Evolutionary conservation across 2,113 vertebrate species (phyloP), one percentile per base, ranked within the genome.

Genomic region (Takifugu flavidus): DNA sequence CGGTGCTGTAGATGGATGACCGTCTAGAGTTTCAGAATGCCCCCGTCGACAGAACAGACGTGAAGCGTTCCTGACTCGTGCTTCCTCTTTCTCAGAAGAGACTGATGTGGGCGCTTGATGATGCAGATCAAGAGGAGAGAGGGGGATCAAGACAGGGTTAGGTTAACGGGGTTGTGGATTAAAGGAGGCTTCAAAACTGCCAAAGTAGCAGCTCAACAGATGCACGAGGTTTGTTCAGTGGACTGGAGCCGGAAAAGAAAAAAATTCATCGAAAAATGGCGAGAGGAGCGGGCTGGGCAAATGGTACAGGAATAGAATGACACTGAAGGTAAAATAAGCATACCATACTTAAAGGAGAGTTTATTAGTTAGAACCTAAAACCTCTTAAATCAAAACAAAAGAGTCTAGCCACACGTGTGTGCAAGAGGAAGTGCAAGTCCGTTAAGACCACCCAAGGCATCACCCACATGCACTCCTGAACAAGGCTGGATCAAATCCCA

Each of bases 301-400:
- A 12, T 42, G 42, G 59, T 61, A 67, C 77, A 72, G 74, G 88
- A 87, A 91, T 88, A 90, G 86, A 87, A 82, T 59, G 80, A 78
- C 80, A 84, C 85, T 88, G 84, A 86, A 84, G 77, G 86, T 90
- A 86, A 90, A 91, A 92, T 91, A 91, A 91, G 85, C 89, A 89
- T 49, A 78, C 75, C 67, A 25, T 86, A 91, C 90, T 87, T 89
- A 88, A 90, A 90, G 87, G 76, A 76, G 72, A 88, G 84, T 88
- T 86, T 82, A 85, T 90, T 87, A 87, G 88, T 88, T 88, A 84
- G 82, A 88, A 90, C 82, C 82, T 88, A 77, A 90, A 90, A 91
- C 79, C 87, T 80, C 81, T 82, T 75, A 88, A 91, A 89, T 85
- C 86, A 89, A 90, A 91, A 91, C 88, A 90, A 84, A 83, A 88